Evolutionary conservation across 2,113 vertebrate species (phyloP).

Genomic region (Pica pica): DNA sequence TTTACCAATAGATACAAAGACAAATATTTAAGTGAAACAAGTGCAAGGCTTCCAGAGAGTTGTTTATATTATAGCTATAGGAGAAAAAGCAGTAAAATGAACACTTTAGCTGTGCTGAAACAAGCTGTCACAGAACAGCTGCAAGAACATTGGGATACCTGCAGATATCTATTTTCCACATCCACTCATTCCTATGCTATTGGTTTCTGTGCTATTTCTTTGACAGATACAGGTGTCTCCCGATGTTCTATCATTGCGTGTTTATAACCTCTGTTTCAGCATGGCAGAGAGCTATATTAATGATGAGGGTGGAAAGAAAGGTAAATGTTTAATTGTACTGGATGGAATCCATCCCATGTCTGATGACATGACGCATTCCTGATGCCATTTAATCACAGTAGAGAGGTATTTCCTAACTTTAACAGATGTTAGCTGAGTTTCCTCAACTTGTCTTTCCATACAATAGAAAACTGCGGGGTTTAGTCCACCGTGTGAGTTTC

Average conservation of each 20-base stretch:
- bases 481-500: neutral
- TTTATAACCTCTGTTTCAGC: neutral
- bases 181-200: neutral
- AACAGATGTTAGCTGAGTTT: neutral
- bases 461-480: neutral
- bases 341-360: neutral
- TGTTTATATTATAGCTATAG: slow-evolving; percentile 1
- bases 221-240: neutral
- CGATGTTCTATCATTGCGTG: neutral
- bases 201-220: neutral
- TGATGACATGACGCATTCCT: neutral
- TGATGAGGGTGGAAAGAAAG: neutral
- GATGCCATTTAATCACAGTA: neutral
- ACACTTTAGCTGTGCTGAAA: neutral
- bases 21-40: slow-evolving; percentile 3
- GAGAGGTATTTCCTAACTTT: neutral
- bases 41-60: neutral
- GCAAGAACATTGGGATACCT: neutral
- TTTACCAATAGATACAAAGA: neutral
- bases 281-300: neutral
- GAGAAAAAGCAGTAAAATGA: neutral
- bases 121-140: neutral
- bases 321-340: neutral
- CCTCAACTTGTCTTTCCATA: neutral
- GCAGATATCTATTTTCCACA: neutral